A percentile compares a stretch with the other conserved stretches of the same genome.
These are phyloP conservation scores for Muntiacus reevesi DNA, from an alignment of 2,113 vertebrate species.

Conservation along the genomic window DNA sequence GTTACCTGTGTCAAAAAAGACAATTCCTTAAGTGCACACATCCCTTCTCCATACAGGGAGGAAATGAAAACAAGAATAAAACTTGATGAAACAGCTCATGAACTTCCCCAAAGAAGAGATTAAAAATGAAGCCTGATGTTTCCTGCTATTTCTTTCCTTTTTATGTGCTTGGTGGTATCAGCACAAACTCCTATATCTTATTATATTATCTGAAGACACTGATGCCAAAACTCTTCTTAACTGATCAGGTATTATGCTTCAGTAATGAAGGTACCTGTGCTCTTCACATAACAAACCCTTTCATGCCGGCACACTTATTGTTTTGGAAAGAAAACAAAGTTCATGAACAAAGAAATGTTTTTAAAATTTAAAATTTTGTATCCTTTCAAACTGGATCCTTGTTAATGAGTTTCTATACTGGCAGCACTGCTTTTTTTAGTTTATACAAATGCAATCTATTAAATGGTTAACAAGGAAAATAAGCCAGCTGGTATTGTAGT, in stretches of 20 bases:
- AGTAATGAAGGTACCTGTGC: neutral
- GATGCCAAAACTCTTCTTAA: neutral
- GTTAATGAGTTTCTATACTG: neutral
- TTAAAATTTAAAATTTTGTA: neutral
- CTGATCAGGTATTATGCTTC: neutral
- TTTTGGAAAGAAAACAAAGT: neutral
- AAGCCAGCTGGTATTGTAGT: neutral
- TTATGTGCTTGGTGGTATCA: neutral
- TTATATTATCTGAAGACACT: neutral
- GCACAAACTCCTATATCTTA: neutral
- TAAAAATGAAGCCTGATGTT: neutral
- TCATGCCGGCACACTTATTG: neutral
- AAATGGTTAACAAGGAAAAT: constrained; percentile 18
- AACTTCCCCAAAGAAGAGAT: neutral
- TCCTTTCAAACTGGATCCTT: neutral
- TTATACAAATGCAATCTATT: neutral
- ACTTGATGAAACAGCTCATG: neutral
- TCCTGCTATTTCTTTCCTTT: neutral
- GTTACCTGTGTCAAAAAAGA: neutral
- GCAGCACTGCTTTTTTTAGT: neutral
- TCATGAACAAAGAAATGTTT: neutral
- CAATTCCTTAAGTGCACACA: neutral
- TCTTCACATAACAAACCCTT: neutral
- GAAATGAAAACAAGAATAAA: neutral
- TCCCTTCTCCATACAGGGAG: neutral